phyloP scores from a whole-genome alignment of 2,888 invertebrate species.

The Hermaeophaga mercurialis region DNA sequence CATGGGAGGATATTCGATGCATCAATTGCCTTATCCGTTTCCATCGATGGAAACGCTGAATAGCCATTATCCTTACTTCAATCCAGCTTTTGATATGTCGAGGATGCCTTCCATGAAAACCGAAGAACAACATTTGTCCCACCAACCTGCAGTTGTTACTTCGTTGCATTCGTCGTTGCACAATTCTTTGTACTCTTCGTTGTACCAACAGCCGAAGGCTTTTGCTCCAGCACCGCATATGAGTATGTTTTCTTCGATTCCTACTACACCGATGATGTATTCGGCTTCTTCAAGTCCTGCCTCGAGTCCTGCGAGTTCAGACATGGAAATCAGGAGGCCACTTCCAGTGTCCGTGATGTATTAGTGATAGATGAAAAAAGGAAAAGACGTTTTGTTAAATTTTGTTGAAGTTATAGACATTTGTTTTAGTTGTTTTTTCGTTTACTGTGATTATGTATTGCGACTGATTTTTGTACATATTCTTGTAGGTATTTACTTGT shows the following conservation, averaged over 20 bases:
- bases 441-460: conserved; percentile 40
- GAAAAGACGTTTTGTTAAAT: conserved; percentile 19
- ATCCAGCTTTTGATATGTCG: conserved; percentile 66
- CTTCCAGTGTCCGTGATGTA: conserved; percentile 75
- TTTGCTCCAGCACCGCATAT: conserved; percentile 62
- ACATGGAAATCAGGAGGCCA: conserved; percentile 66
- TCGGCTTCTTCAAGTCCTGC: conserved; percentile 56
- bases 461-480: conserved; percentile 44
- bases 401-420: conserved; percentile 22
- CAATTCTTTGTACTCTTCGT: conserved; percentile 71
- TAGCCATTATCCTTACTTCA: conserved; percentile 75
- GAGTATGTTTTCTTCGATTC: conserved; percentile 50
- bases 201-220: conserved; percentile 63
- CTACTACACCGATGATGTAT: conserved; percentile 57
- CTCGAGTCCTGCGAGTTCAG: conserved; percentile 54
- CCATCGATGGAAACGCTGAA: conserved; percentile 64
- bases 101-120: conserved; percentile 45
- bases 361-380: conserved; percentile 59
- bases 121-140: conserved; percentile 53
- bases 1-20: conserved; percentile 64
- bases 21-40: conserved; percentile 69
- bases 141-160: conserved; percentile 53
- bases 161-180: conserved; percentile 64
- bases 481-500: conserved; percentile 16
- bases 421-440: conserved; percentile 24